Percentiles rank a stretch among this genome's conserved stretches.
phyloP scores from a whole-genome alignment of 2,888 invertebrate genomes.

The Agrochola lychnidis region DNA sequence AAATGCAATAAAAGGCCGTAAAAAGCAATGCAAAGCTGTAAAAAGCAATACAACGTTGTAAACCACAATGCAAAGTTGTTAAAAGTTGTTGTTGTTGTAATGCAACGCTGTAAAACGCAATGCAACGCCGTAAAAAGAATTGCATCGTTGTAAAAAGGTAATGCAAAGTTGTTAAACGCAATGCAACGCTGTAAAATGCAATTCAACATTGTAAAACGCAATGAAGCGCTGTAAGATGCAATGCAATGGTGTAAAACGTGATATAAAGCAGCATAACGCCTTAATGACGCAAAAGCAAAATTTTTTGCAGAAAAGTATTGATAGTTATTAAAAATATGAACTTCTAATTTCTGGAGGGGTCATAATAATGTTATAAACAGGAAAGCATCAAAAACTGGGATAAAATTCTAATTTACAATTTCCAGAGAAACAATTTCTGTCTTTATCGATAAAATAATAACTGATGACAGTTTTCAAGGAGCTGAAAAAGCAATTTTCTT shows the following conservation, averaged over 20 bases:
- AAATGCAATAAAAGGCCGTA: background rate
- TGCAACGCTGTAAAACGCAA: background rate
- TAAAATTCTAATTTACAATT: constrained; percentile 28
- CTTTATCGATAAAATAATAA: constrained; percentile 48
- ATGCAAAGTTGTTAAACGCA: background rate
- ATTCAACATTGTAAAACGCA: too few relatives aligned
- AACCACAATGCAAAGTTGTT: fast-evolving
- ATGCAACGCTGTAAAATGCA: too few relatives aligned
- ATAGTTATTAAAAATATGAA: background rate
- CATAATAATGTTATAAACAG: background rate
- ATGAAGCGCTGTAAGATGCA: too few relatives aligned
- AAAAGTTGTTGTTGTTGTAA: too few relatives aligned
- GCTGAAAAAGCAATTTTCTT: constrained; percentile 44
- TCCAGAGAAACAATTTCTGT: constrained; percentile 22
- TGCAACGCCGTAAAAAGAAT: too few relatives aligned
- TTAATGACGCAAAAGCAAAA: background rate
- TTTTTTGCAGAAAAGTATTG: background rate
- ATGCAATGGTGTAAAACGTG: background rate
- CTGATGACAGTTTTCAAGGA: constrained; percentile 40
- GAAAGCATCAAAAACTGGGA: background rate
- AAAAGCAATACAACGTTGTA: background rate
- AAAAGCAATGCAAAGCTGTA: background rate
- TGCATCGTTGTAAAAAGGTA: too few relatives aligned
- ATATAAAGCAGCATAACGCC: background rate
- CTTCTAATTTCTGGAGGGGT: background rate